These are phyloP conservation scores for Rhinopomastus cyanomelas DNA, from an alignment of 2,113 vertebrate genomes.

Conservation along the genomic window DNA sequence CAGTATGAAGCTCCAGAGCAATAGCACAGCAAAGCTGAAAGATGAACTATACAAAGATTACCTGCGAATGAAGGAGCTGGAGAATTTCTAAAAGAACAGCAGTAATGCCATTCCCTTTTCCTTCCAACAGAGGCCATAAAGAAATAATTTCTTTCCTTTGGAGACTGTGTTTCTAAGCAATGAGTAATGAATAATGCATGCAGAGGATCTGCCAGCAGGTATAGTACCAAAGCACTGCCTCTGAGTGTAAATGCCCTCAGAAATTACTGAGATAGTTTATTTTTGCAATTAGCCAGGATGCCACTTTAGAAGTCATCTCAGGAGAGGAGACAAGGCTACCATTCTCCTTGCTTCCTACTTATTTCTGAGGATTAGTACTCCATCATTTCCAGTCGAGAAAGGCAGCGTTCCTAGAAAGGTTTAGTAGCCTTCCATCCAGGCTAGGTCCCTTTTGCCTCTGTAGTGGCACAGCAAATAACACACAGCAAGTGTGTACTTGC, in stretches of 20 bases:
- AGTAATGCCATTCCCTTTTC: not conserved
- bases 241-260: not conserved
- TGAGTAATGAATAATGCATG: conserved; percentile 6
- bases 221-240: not conserved
- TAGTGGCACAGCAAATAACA: not conserved
- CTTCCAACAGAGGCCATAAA: not conserved
- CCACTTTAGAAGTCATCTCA: not conserved
- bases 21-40: not conserved
- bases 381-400: not conserved
- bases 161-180: not conserved
- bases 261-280: not conserved
- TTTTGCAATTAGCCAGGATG: not conserved
- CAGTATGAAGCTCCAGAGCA: not conserved
- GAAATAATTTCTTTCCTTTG: not conserved
- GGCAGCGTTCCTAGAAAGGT: not conserved
- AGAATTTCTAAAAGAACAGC: not conserved
- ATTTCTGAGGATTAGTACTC: not conserved
- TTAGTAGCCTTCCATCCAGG: not conserved
- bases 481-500: too few relatives aligned
- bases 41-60: not conserved
- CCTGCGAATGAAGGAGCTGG: not conserved
- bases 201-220: not conserved
- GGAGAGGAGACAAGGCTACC: not conserved
- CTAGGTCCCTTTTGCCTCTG: not conserved
- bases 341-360: not conserved